Conservation (phyloP, 2,888 invertebrate genomes). For the Lepas anatifera region DNA sequence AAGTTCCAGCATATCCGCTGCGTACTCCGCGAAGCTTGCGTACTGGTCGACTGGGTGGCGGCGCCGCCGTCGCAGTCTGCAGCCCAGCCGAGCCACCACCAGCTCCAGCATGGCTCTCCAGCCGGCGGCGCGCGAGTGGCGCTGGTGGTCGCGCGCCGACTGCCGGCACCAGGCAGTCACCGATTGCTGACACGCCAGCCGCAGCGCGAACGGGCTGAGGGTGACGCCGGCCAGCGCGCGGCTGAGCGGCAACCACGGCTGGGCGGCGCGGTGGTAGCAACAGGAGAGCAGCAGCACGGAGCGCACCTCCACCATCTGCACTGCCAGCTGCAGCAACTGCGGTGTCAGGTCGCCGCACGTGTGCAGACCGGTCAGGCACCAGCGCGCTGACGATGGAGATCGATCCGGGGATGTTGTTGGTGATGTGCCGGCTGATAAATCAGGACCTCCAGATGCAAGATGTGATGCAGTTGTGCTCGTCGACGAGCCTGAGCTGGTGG, state of each 20-base stretch:
- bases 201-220: slow-evolving; percentile 17
- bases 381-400: background rate
- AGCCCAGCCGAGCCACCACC: background rate
- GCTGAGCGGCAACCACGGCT: background rate
- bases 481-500: no score
- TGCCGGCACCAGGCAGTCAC: slow-evolving; percentile 19
- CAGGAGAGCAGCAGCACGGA: slow-evolving; percentile 22
- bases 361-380: slow-evolving; percentile 19
- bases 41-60: background rate
- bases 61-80: background rate
- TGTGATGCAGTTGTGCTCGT: no score
- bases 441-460: background rate
- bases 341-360: slow-evolving; percentile 22
- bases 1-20: background rate
- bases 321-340: slow-evolving; percentile 19
- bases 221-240: background rate
- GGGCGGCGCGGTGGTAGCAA: slow-evolving; percentile 20
- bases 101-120: slow-evolving; percentile 20
- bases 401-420: no score
- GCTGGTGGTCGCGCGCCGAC: slow-evolving; percentile 15
- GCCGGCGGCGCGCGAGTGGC: slow-evolving; percentile 17
- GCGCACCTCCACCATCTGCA: slow-evolving; percentile 15
- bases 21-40: background rate
- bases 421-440: background rate
- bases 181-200: slow-evolving; percentile 22